Evolutionary conservation across 2,888 invertebrate genomes (phyloP).

Genomic region (Lissocephala sabroskyi): DNA sequence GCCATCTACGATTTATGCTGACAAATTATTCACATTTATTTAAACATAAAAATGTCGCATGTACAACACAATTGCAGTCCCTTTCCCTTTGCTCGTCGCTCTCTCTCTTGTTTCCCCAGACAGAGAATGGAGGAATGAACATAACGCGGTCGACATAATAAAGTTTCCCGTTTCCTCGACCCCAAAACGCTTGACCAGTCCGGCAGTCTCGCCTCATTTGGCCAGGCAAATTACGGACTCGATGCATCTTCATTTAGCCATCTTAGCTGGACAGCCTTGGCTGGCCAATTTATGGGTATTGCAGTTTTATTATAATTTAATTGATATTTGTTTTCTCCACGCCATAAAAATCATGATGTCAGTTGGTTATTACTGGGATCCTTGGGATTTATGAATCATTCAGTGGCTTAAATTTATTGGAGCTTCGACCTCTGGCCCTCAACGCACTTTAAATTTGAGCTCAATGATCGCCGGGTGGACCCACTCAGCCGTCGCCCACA

Average conservation of each 20-base stretch:
- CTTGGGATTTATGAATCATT: too few species aligned
- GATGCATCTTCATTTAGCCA: constrained; percentile 31
- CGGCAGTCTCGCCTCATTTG: constrained; percentile 41
- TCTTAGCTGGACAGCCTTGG: too few species aligned
- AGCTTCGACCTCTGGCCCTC: too few species aligned
- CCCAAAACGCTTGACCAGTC: constrained; percentile 42
- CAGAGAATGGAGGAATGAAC: constrained; percentile 9
- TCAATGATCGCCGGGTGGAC: too few species aligned
- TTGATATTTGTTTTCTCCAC: constrained; percentile 36
- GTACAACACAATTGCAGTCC: neutral
- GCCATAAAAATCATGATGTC: too few species aligned
- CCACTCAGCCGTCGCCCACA: too few species aligned
- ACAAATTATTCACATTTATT: constrained; percentile 54
- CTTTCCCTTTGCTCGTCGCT: too few species aligned
- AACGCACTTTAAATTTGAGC: too few species aligned
- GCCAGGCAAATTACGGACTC: constrained; percentile 9
- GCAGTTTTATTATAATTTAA: constrained; percentile 59
- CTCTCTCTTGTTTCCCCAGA: too few species aligned
- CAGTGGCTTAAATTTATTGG: too few species aligned
- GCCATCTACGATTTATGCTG: constrained; percentile 35
- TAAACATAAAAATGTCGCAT: constrained; percentile 21
- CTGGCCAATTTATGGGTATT: constrained; percentile 33
- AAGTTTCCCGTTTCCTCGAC: too few species aligned
- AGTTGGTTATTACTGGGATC: too few species aligned
- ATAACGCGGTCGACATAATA: constrained; percentile 26